Percentiles rank a stretch among this genome's conserved stretches.
Conservation (phyloP, 2,888 invertebrate species). For the Lepidocyrtoides sp. region DNA sequence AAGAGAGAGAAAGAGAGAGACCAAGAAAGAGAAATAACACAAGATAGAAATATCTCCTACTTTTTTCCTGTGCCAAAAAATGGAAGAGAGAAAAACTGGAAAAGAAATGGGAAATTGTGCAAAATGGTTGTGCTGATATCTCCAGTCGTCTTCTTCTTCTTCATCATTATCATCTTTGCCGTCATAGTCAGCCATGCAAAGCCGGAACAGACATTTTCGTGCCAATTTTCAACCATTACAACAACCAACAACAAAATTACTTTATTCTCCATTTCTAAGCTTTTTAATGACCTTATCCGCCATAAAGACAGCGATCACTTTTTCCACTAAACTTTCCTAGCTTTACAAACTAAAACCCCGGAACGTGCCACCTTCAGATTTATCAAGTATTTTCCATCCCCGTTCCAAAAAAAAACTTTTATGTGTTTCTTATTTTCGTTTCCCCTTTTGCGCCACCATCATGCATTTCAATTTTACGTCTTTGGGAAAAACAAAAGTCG, state of each 20-base stretch:
- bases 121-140: constrained; percentile 44
- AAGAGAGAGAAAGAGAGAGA: too few species aligned
- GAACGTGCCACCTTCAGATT: too few species aligned
- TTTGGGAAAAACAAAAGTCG: background rate
- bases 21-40: background rate
- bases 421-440: background rate
- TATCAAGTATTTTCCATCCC: too few species aligned
- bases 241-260: background rate
- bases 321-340: too few species aligned
- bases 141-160: constrained; percentile 17
- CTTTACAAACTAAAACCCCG: too few species aligned
- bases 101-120: constrained; percentile 40
- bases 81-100: background rate
- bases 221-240: constrained; percentile 56
- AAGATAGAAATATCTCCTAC: background rate
- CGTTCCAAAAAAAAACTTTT: too few species aligned
- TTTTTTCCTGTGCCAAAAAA: constrained; percentile 40
- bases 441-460: background rate
- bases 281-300: background rate
- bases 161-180: background rate
- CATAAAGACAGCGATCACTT: background rate
- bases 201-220: constrained; percentile 4
- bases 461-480: background rate
- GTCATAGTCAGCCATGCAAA: constrained; percentile 63
- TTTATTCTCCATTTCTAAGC: background rate